Percentiles rank a stretch among this genome's conserved stretches.
phyloP scores from a whole-genome alignment of 2,797 vertebrate genomes.

The Delichon dasypus region DNA sequence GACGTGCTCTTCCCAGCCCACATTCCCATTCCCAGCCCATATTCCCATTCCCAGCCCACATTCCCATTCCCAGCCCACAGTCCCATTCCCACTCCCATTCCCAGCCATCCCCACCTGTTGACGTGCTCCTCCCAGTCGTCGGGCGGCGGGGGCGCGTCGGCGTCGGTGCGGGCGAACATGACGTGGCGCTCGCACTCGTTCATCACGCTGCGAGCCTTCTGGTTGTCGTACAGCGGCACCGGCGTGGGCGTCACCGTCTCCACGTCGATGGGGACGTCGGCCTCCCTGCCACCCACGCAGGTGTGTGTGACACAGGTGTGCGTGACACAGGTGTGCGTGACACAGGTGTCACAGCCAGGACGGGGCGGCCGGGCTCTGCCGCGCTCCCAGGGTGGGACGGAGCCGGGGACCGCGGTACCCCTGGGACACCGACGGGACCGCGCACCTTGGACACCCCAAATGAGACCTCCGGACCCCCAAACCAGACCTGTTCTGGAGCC shows the following conservation, averaged over 20 bases:
- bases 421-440: background rate
- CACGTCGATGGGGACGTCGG: conserved; percentile 88
- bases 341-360: no score
- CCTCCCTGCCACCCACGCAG: conserved; percentile 77
- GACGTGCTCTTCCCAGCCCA: background rate
- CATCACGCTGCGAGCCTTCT: conserved; percentile 96
- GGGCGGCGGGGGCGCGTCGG: conserved; percentile 90
- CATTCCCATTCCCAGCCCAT: background rate
- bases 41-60: conserved; percentile 53
- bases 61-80: conserved; percentile 19
- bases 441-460: background rate
- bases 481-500: background rate
- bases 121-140: conserved; percentile 98
- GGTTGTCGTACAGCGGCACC: conserved; percentile 92
- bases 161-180: conserved; percentile 92
- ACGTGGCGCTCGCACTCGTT: conserved; percentile 97
- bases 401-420: no score
- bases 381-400: no score
- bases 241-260: conserved; percentile 86
- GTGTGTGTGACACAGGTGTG: no score
- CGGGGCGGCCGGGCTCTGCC: no score
- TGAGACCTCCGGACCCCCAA: no score
- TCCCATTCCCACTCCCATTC: no score
- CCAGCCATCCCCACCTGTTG: conserved; percentile 78
- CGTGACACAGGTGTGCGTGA: no score